Base-by-base conservation (phyloP, 2,888 invertebrate species). In the Pediacus dermestoides region DNA sequence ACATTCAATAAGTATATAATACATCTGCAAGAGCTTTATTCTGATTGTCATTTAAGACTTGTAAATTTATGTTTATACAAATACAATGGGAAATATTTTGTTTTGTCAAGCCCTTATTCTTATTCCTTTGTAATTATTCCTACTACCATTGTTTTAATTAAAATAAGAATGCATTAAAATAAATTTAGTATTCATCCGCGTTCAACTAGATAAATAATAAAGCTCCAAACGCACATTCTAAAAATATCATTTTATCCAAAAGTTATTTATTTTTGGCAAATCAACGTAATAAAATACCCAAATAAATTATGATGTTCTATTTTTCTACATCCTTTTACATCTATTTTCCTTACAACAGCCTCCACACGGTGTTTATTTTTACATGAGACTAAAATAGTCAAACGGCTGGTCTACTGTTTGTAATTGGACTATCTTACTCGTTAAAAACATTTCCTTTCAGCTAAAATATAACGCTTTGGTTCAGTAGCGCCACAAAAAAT, bases 361-460 rank as follows among this genome's bases (percentile, higher is more conserved):
- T 38, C 39, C 46, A 47, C 50, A 47, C 43, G 40, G 42, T 46
- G 50, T 59, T 60, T 63, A 63, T 63, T 63, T 64, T 58, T 57
- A 57, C 54, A 34, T 43, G 49, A 42, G 53, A 62, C 63, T 56
- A 60, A 64, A 63, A 64, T 64, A 64, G 64, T 58, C 55, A 61
- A 62, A 64, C 57, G 55, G 56, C 60, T 59, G 58, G 56, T 60
- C 57, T 56, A 62, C 50, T 61, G 64, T 64, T 63, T 61, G 64
- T 63, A 64, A 63, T 64, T 61, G 61, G 61, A 54, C 51, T 53
- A 50, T 50, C 51, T 50, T 37, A 44, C 44, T 45, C 47, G 50
- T 54, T 53, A 55, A 57, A 55, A 59, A 57, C 55, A 57, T 57
- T 58, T 60, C 59, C 59, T 61, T 61, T 60, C 54, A 42, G 49